phyloP scores from a whole-genome alignment of 64 coral and sea anemone genomes.

The Dendronephthya gigantea region DNA sequence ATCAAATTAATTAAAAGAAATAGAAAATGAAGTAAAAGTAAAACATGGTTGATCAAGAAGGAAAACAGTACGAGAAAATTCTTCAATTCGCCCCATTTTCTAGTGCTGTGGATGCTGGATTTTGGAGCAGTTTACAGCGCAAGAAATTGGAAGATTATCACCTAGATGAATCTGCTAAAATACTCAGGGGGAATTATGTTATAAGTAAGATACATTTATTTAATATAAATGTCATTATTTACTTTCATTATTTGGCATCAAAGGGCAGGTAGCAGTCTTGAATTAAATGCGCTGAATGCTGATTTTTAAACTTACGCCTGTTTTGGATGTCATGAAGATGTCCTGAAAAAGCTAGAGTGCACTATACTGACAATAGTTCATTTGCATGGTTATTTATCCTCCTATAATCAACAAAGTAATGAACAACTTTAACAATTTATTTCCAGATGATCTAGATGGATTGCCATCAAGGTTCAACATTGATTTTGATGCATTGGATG shows the following conservation, averaged over 20 bases:
- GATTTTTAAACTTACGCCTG: too few species aligned
- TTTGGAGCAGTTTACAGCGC: conserved; percentile 83
- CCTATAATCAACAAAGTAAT: too few species aligned
- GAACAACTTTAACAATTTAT: too few species aligned
- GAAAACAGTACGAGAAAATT: background rate
- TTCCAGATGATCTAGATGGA: conserved; percentile 45
- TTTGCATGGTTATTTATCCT: background rate
- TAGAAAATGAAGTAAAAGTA: background rate
- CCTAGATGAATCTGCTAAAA: conserved; percentile 70
- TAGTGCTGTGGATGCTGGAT: conserved; percentile 88
- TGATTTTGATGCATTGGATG: conserved; percentile 55
- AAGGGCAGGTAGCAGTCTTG: too few species aligned
- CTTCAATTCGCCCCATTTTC: conserved; percentile 90
- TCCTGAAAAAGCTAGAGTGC: too few species aligned
- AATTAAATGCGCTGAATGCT: too few species aligned
- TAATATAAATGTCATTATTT: background rate
- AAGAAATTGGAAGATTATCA: conserved; percentile 96
- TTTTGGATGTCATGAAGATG: too few species aligned
- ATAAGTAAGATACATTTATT: conserved; percentile 95
- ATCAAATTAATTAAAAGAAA: too few species aligned
- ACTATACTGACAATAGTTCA: too few species aligned
- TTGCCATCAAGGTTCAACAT: conserved; percentile 47
- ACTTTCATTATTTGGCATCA: background rate
- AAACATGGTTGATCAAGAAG: background rate
- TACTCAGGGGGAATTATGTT: conserved; percentile 68